Base-by-base conservation (phyloP, 2,113 vertebrate genomes). In the Pica pica region DNA sequence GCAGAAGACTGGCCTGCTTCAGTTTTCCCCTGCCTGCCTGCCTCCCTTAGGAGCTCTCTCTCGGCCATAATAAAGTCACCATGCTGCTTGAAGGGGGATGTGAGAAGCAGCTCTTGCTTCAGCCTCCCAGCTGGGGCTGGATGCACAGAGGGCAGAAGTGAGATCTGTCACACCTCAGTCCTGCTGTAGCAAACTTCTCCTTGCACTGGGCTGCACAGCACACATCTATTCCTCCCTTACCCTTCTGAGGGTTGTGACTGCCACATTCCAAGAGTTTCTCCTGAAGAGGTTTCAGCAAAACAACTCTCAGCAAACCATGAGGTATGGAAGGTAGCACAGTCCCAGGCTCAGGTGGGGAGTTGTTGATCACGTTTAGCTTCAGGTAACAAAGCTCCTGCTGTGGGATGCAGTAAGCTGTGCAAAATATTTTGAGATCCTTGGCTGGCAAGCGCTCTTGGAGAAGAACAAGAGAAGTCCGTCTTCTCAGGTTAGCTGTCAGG, bases 1-100 rank as follows among this genome's bases (percentile, higher is more conserved):
- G 16, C 44, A 69, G 28, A 53, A 70, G 52, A 70, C 4, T 0
- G 3, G 22, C 16, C 20, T 0, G 0, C 12, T 85, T 56, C 1
- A 6, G 13, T 61, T 95, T 69, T 24, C 8, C 33, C 9, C 30
- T 57, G 13, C 33, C 33, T 57, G 13, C 33, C 33, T 11, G 10
- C 46, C n/a, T 83, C 55, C 28, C 50, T 46, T 28, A 26, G 1
- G 26, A 77, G 37, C 46, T 37, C 19, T 52, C 9, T 80, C 59
- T 39, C 0, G 1, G 64, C 26, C 11, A 0, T 20, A 23, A 2
- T 37, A 50, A 81, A 67, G 26, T 47, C 75, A 63, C 27, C 10
- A 2, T 2, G 22, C 35, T 82, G 22, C 61, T 71, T 23, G n/a
- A 55, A 52, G 24, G 2, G 5, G 7, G 1, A 1, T 9, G 27